Evolutionary conservation across 2,888 invertebrate species (phyloP).

Genomic region (Eurytoma californica): DNA sequence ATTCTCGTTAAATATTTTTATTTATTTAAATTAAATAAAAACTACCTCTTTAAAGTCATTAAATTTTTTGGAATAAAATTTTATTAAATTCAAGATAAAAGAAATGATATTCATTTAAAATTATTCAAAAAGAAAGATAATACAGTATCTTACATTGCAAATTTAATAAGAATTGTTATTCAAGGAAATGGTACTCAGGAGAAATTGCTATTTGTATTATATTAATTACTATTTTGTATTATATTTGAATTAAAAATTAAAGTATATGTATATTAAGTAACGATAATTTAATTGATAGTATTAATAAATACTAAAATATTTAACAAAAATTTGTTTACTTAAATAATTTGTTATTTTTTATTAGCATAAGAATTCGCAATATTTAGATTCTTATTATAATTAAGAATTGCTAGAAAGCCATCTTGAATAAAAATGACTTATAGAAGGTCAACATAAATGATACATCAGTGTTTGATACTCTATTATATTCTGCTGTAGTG

Average conservation of each 20-base stretch:
- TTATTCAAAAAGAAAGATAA: not conserved
- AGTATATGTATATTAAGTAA: not conserved
- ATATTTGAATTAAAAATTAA: conserved; percentile 1
- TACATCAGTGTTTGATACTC: conserved; percentile 45
- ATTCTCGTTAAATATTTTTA: conserved; percentile 14
- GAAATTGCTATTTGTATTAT: no score
- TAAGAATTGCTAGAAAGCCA: conserved; percentile 40
- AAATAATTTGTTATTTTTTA: not conserved
- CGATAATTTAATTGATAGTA: not conserved
- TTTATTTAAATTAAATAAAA: not conserved
- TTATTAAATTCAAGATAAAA: no score
- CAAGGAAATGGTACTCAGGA: no score
- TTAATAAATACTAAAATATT: not conserved
- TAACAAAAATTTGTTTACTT: conserved; percentile 1
- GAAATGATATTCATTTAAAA: not conserved
- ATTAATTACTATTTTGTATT: not conserved
- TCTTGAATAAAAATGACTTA: conserved; percentile 16
- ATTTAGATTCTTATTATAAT: conserved; percentile 7
- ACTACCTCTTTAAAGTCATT: no score
- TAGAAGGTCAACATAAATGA: conserved; percentile 33
- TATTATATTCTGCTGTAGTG: conserved; percentile 29
- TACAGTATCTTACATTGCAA: no score
- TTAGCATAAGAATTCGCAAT: not conserved
- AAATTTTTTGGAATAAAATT: no score
- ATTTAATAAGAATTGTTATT: not conserved